Conservation (phyloP, 2,888 invertebrate species). For the Orthosia incerta region DNA sequence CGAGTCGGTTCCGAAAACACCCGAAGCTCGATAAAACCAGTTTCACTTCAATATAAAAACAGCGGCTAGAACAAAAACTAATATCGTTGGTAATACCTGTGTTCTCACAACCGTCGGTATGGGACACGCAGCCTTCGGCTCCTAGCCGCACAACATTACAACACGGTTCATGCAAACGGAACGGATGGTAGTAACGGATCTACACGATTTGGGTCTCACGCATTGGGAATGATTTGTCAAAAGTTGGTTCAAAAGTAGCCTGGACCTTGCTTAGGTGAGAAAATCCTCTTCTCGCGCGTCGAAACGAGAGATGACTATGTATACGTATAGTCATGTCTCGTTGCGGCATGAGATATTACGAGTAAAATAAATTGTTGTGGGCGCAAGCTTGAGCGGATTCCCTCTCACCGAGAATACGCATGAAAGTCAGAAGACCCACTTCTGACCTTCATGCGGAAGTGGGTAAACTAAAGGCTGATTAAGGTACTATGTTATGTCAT, state of each 20-base stretch:
- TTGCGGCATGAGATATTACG: not conserved
- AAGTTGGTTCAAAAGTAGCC: constrained; percentile 13
- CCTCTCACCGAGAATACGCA: too few relatives aligned
- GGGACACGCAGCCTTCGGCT: constrained; percentile 97
- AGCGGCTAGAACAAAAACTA: constrained; percentile 18
- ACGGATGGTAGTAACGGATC: constrained; percentile 78
- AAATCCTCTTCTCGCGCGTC: not conserved
- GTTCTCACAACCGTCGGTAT: constrained; percentile 98
- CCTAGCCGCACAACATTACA: constrained; percentile 93
- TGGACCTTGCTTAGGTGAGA: not conserved
- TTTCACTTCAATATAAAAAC: constrained; percentile 23
- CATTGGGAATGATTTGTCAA: constrained; percentile 75
- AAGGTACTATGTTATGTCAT: too few relatives aligned
- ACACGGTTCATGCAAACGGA: constrained; percentile 91
- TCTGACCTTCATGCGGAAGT: too few relatives aligned
- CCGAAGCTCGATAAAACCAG: constrained; percentile 25
- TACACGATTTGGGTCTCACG: constrained; percentile 70
- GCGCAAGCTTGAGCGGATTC: too few relatives aligned
- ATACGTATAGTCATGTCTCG: not conserved
- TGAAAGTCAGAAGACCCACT: too few relatives aligned
- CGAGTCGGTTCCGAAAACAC: not conserved
- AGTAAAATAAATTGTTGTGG: not conserved
- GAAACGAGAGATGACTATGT: not conserved
- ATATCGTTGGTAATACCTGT: constrained; percentile 93
- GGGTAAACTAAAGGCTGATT: not conserved